These are phyloP conservation scores for Chiloscyllium punctatum DNA, from an alignment of 2,797 vertebrate genomes.

Conservation along the genomic window DNA sequence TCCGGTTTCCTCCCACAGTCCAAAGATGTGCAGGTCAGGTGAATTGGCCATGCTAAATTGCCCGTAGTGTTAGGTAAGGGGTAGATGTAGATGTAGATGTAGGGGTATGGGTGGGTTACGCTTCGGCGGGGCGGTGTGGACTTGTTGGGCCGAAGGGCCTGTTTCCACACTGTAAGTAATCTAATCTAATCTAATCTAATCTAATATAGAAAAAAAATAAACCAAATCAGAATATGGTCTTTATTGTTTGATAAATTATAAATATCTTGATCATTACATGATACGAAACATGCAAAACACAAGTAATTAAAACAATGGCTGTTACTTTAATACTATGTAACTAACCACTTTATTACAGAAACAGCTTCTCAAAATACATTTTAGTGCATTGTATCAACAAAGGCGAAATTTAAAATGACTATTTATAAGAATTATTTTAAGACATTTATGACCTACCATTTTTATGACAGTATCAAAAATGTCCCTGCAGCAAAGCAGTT, in stretches of 20 bases:
- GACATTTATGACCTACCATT: neutral
- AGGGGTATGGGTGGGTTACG: too few relatives aligned
- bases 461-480: neutral
- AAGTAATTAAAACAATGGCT: slow-evolving; percentile 1
- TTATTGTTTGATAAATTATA: slow-evolving; percentile 25
- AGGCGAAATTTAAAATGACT: slow-evolving; percentile 1
- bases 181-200: too few relatives aligned
- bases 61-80: too few relatives aligned
- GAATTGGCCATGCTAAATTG: too few relatives aligned
- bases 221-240: neutral
- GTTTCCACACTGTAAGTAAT: too few relatives aligned
- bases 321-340: slow-evolving; percentile 19
- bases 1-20: too few relatives aligned
- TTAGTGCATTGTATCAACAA: slow-evolving; percentile 4
- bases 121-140: too few relatives aligned
- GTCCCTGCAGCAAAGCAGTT: slow-evolving; percentile 13
- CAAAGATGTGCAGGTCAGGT: too few relatives aligned
- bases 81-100: too few relatives aligned
- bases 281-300: slow-evolving; percentile 35
- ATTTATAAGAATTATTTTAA: neutral
- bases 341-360: slow-evolving; percentile 18
- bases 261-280: slow-evolving; percentile 30
- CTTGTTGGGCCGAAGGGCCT: too few relatives aligned
- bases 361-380: slow-evolving; percentile 29
- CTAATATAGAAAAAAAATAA: neutral